phyloP scores from a whole-genome alignment of 1,140 invertebrate species.

The silkworm (Bombyx mori) region DNA sequence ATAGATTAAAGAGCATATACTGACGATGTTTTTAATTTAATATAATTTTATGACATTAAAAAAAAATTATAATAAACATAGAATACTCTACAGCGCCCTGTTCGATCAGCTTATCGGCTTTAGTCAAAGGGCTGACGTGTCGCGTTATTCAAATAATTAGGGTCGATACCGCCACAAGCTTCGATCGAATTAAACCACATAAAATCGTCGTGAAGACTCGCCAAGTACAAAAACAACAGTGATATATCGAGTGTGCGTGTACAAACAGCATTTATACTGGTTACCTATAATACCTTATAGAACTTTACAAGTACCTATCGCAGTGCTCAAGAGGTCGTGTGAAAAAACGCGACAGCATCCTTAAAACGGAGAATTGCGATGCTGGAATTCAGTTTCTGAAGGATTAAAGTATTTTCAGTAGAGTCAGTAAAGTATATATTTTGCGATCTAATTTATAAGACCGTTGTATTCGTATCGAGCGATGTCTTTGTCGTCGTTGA shows the following conservation, averaged over 20 bases:
- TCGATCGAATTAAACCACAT: constrained; percentile 63
- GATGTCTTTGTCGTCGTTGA: too few species aligned
- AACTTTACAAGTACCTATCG: constrained; percentile 29
- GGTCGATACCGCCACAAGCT: constrained; percentile 42
- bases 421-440: too few species aligned
- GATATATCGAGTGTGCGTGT: constrained; percentile 31
- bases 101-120: constrained; percentile 43
- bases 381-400: too few species aligned
- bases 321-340: not conserved
- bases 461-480: too few species aligned
- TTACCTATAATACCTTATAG: constrained; percentile 35
- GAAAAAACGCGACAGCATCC: too few species aligned
- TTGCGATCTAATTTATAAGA: too few species aligned
- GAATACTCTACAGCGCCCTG: too few species aligned
- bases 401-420: too few species aligned
- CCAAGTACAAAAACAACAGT: constrained; percentile 36
- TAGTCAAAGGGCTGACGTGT: constrained; percentile 49
- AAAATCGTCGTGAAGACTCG: constrained; percentile 39
- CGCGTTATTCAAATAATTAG: constrained; percentile 65
- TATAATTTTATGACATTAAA: not conserved
- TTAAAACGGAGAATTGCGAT: too few species aligned
- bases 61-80: too few species aligned
- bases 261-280: constrained; percentile 28
- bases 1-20: too few species aligned
- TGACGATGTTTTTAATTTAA: too few species aligned